These are phyloP conservation scores for Ganaspis brasiliensis DNA, from an alignment of 2,888 invertebrate species.

Conservation along the genomic window DNA sequence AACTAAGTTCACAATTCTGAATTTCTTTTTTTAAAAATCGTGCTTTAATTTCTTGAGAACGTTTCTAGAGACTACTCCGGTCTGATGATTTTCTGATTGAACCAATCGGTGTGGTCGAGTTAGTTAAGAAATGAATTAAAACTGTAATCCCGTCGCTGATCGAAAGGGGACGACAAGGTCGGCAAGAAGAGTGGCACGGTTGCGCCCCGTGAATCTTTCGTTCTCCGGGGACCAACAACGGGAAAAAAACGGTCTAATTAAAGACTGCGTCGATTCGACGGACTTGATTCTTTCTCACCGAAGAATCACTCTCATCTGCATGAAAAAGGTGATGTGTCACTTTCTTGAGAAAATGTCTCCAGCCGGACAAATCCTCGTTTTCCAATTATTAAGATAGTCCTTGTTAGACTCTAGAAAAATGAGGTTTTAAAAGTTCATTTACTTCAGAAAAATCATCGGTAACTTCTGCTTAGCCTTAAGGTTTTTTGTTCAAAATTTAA, in stretches of 20 bases:
- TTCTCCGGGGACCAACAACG: slow-evolving; percentile 71
- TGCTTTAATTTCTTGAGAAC: slow-evolving; percentile 25
- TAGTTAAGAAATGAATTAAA: slow-evolving; percentile 72
- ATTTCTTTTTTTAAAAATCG: slow-evolving; percentile 1
- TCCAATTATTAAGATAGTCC: neutral
- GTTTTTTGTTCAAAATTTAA: too few species aligned
- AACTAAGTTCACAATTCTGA: too few species aligned
- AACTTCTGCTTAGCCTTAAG: too few species aligned
- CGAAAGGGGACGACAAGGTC: slow-evolving; percentile 63
- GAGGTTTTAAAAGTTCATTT: too few species aligned
- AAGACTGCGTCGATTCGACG: slow-evolving; percentile 73
- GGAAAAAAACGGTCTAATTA: slow-evolving; percentile 79
- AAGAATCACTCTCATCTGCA: slow-evolving; percentile 62
- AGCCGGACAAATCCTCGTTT: neutral
- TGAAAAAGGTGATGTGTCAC: slow-evolving; percentile 28
- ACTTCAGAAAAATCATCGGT: too few species aligned
- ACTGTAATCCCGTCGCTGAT: slow-evolving; percentile 77
- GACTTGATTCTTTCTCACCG: slow-evolving; percentile 53
- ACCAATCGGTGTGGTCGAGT: slow-evolving; percentile 66
- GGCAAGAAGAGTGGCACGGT: slow-evolving; percentile 66
- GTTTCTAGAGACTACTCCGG: slow-evolving; percentile 46
- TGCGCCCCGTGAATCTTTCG: slow-evolving; percentile 77
- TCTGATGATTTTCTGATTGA: slow-evolving; percentile 62
- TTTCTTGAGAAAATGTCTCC: slow-evolving; percentile 46
- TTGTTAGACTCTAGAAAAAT: too few species aligned